A percentile compares a stretch with the other conserved stretches of the same genome.
Conservation (phyloP, 2,888 invertebrate genomes). For the Lamproptera curius region DNA sequence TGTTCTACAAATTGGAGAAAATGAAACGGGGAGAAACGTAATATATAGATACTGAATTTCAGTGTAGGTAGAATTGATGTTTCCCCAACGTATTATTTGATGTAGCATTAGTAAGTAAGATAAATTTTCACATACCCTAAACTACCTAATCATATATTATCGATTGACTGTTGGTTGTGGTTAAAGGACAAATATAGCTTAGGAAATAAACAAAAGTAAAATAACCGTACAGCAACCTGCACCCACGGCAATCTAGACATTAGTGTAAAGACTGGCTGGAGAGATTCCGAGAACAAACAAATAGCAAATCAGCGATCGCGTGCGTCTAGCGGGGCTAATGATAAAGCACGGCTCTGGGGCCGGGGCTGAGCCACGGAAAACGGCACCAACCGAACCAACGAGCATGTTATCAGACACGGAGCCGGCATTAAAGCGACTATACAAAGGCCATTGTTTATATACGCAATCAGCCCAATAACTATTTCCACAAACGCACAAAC, state of each 20-base stretch:
- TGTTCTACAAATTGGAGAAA: constrained; percentile 29
- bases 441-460: constrained; percentile 77
- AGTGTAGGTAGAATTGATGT: no score
- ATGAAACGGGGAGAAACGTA: not conserved
- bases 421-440: constrained; percentile 44
- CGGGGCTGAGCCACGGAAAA: constrained; percentile 31
- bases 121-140: no score
- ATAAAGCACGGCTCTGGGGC: constrained; percentile 40
- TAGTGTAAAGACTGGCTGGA: not conserved
- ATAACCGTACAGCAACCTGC: no score
- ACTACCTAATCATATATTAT: no score
- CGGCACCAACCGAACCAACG: constrained; percentile 42
- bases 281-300: constrained; percentile 4
- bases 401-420: constrained; percentile 51
- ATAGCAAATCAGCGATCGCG: constrained; percentile 18
- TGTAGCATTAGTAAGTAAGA: no score
- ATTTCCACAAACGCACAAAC: constrained; percentile 71
- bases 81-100: no score
- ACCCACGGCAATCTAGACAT: not conserved
- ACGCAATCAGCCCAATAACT: constrained; percentile 77
- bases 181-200: no score
- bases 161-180: no score
- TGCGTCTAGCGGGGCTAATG: constrained; percentile 24
- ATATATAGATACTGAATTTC: no score
- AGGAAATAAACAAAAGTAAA: no score